Conservation (phyloP, 92 coral and sea anemone genomes). For the Epizoanthus scotinus region DNA sequence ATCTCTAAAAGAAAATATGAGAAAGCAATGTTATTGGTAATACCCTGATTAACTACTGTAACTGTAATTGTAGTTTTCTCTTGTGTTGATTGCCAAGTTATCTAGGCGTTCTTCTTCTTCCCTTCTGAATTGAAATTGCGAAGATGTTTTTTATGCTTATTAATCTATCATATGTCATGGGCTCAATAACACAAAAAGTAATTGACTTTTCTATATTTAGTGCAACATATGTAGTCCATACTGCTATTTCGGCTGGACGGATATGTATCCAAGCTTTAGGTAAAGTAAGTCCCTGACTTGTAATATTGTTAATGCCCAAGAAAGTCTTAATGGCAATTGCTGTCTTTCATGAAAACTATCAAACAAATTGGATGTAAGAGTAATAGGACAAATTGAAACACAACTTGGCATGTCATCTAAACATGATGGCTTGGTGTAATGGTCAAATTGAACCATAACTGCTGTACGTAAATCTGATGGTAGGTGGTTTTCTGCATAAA, state of each 20-base stretch:
- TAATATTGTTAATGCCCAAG: slow-evolving; percentile 37
- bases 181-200: slow-evolving; percentile 19
- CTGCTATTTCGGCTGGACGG: slow-evolving; percentile 14
- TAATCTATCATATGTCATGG: background rate
- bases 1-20: slow-evolving; percentile 7
- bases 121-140: background rate
- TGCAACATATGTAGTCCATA: slow-evolving; percentile 5
- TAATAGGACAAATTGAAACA: slow-evolving; percentile 53
- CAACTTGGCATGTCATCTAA: slow-evolving; percentile 40
- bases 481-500: too few species aligned
- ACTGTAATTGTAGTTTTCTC: background rate
- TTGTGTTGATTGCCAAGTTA: slow-evolving; percentile 15
- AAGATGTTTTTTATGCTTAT: slow-evolving; percentile 13
- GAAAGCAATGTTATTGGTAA: slow-evolving; percentile 17
- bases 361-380: slow-evolving; percentile 27
- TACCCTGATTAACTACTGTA: background rate
- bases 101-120: slow-evolving; percentile 16
- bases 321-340: slow-evolving; percentile 47
- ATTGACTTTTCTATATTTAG: too few species aligned
- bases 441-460: slow-evolving; percentile 56
- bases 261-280: slow-evolving; percentile 22
- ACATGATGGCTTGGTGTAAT: slow-evolving; percentile 45
- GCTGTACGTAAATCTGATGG: slow-evolving; percentile 59
- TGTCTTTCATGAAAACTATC: slow-evolving; percentile 44
- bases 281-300: too few species aligned